phyloP scores from a whole-genome alignment of 1,140 invertebrate genomes.

The Venturia canescens region DNA sequence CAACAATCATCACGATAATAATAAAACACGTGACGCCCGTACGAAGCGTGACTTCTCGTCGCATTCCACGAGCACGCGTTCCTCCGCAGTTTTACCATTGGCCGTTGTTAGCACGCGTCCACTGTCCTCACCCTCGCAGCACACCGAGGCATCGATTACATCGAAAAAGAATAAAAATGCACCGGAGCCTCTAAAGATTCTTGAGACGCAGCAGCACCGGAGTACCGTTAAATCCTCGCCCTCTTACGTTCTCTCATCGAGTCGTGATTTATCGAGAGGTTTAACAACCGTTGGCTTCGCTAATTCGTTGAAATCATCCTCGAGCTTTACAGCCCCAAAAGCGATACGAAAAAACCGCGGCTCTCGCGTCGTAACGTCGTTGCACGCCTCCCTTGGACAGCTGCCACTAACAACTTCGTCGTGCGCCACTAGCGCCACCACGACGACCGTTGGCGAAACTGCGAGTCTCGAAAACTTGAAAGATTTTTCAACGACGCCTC shows the following conservation, averaged over 20 bases:
- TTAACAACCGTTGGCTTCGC: background rate
- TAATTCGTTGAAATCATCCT: slow-evolving; percentile 31
- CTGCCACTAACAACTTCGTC: slow-evolving; percentile 12
- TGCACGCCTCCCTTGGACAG: slow-evolving; percentile 38
- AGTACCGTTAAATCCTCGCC: slow-evolving; percentile 27
- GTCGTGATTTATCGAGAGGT: background rate
- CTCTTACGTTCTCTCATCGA: background rate
- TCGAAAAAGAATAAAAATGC: slow-evolving; percentile 12
- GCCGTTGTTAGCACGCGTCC: background rate
- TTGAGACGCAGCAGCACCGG: background rate
- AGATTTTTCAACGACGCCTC: too few species aligned
- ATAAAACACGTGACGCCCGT: background rate
- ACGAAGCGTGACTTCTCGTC: background rate
- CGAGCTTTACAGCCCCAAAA: background rate
- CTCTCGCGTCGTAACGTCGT: background rate
- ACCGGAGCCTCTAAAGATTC: background rate
- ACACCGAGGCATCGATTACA: background rate
- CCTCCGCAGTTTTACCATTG: background rate
- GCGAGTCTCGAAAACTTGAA: slow-evolving; percentile 22
- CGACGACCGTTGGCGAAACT: background rate
- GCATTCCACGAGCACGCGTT: slow-evolving; percentile 15
- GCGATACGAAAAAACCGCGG: background rate
- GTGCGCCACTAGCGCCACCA: slow-evolving; percentile 1
- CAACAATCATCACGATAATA: background rate
- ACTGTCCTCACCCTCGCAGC: background rate